Evolutionary conservation across 2,888 invertebrate genomes (phyloP), one percentile per base, ranked within the genome.

Genomic region (Caenorhabditis sp.): DNA sequence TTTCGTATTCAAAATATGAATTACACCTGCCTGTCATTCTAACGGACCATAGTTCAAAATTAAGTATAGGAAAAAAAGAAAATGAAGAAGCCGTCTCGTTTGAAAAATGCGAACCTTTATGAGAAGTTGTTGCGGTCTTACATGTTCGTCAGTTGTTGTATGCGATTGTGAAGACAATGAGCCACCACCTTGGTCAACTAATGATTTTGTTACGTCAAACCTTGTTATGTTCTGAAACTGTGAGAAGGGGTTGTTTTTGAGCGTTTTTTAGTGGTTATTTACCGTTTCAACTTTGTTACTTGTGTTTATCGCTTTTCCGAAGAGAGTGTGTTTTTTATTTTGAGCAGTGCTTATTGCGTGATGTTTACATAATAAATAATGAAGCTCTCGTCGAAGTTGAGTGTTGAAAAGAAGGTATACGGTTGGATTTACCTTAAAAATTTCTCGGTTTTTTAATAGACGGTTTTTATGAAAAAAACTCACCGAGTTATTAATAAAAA

Each of bases 401-500:
- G 83, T 81, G 63, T 86, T 86, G 76, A 85, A 86, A 10, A 86
- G 75, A n/a, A 86, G 64, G 57, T 86, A 86, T 3, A 86, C 85
- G 1, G 86, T 85, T 12, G 86, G 86, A 61, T 85, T 85, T 21
- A 82, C 78, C 78, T 78, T 26, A 27, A 66, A 54, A 21, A 56
- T 26, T n/a, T 26, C 23, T 3, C 10, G 23, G 10, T 25, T 26
- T 52, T 23, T 26, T 1, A 3, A 10, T 20, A 14, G 25, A 5
- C 12, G 23, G n/a, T n/a, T 23, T 38, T 23, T 7, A 7, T 25
- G n/a, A 14, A 21, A n/a, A 20, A 7, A 25, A 56, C 66, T 54
- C 43, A 83, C 83, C n/a, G 83, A 82, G 59, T 86, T 86, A 68
- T 86, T 86, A 25, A 86, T 82, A 75, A 86, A 86, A 66, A 85